These are phyloP conservation scores for Popillia japonica DNA, from an alignment of 1,140 invertebrate species.

Conservation along the genomic window DNA sequence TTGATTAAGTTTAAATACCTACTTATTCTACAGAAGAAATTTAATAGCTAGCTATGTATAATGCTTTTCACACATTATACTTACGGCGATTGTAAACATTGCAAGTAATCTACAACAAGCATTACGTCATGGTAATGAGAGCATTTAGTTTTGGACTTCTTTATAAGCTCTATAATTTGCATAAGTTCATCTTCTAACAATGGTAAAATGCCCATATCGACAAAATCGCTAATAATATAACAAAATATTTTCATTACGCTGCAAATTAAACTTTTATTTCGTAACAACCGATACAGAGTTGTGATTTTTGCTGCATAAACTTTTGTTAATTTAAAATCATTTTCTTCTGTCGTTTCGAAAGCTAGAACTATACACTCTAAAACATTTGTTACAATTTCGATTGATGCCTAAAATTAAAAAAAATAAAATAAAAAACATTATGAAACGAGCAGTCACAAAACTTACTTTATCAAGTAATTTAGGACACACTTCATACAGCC, in stretches of 20 bases:
- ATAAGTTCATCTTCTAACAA: not conserved
- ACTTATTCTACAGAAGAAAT: too few species aligned
- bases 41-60: too few species aligned
- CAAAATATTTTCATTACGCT: constrained; percentile 5
- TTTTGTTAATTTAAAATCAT: not conserved
- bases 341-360: not conserved
- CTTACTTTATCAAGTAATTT: not conserved
- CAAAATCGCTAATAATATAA: constrained; percentile 1
- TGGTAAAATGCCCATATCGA: not conserved
- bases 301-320: not conserved
- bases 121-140: not conserved
- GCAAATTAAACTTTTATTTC: not conserved
- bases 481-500: not conserved
- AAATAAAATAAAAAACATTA: not conserved
- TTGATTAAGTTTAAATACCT: too few species aligned
- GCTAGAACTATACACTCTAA: not conserved
- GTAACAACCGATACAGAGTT: not conserved
- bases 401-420: not conserved
- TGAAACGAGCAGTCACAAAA: not conserved
- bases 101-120: not conserved
- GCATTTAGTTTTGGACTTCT: not conserved
- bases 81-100: not conserved
- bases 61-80: too few species aligned
- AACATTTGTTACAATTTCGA: not conserved
- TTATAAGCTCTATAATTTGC: not conserved